Base-by-base conservation (phyloP, 2,113 vertebrate genomes). In the Vimba vimba region DNA sequence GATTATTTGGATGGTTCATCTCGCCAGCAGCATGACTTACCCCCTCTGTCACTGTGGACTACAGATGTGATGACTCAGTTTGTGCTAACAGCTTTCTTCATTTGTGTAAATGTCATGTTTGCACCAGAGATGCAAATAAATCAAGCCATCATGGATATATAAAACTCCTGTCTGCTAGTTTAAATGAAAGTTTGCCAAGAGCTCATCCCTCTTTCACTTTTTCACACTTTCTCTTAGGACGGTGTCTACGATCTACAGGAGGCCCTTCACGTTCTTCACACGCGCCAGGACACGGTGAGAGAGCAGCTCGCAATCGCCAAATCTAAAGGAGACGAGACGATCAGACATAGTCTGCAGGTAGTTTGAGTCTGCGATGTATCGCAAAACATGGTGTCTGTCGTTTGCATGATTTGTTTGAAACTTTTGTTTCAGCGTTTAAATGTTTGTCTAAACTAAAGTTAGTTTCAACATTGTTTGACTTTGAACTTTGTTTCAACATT, bases 191-290 rank as follows among this genome's bases (percentile, higher is more conserved):
- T 52, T 30, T 68, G 5, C 3, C 15, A 33, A 52, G 43, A 66
- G 25, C 25, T 69, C 30, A 36, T 78, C 60, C 33, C 39, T 43
- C 23, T 79, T 64, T 55, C 17, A 23, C 33, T 71, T 71, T 71
- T 43, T 71, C 33, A 39, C 19, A 23, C 19, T 21, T 21, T 15
- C 50, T 82, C 0, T 79, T 89, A 98, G 97, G 98, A 99, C 87
- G 97, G 96, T 73, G 97, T 97, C 91, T 95, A 97, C 55, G 97
- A 98, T 93, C 96, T 98, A 90, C 97, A 97, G 92, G 98, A 99
- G 89, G 94, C 97, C 0, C 92, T 97, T 86, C 96, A 97, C 87
- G 94, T 96, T 0, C 96, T 99, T 84, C 96, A 97, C 83, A 96
- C 97, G 92, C 95, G 95, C 55, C 94, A 97, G 91, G 96, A 97